These are phyloP conservation scores for Gymnodraco acuticeps DNA, from an alignment of 2,797 vertebrate species.

Conservation along the genomic window DNA sequence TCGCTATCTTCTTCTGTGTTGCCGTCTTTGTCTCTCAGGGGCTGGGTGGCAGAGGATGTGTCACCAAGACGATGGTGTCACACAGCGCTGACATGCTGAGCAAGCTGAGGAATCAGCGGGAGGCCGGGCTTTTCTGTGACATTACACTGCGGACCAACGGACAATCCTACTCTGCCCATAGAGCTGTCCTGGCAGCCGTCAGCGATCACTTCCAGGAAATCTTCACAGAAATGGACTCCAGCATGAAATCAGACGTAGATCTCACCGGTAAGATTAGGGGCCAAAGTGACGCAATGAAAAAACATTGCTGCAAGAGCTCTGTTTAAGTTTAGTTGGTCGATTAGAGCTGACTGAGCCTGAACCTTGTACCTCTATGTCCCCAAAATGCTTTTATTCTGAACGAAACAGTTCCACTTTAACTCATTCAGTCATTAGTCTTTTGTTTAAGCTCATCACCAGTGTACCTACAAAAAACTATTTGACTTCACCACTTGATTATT, in stretches of 20 bases:
- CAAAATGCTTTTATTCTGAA: too few relatives aligned
- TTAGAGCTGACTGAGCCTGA: too few relatives aligned
- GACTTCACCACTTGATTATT: neutral
- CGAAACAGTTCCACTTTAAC: neutral
- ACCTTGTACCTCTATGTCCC: too few relatives aligned
- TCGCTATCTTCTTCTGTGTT: slow-evolving; percentile 1
- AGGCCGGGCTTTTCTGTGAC: slow-evolving; percentile 88
- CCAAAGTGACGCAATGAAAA: neutral
- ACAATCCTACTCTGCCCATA: slow-evolving; percentile 84
- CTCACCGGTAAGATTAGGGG: slow-evolving; percentile 80
- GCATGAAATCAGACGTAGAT: slow-evolving; percentile 82
- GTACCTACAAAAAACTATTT: neutral
- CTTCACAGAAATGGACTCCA: slow-evolving; percentile 85
- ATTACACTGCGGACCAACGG: slow-evolving; percentile 84
- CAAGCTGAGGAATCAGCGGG: slow-evolving; percentile 86
- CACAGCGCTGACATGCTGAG: slow-evolving; percentile 81
- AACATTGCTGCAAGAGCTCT: neutral
- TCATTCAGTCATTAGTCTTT: neutral
- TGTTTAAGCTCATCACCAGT: neutral
- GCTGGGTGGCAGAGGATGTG: slow-evolving; percentile 55
- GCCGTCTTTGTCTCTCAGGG: slow-evolving; percentile 36
- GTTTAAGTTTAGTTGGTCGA: neutral
- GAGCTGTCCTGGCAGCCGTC: slow-evolving; percentile 86
- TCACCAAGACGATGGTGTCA: slow-evolving; percentile 82
- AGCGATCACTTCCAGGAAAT: slow-evolving; percentile 90